A percentile compares a stretch with the other conserved stretches of the same genome.
Conservation (phyloP, 2,888 invertebrate species). For the Epiblema foenella region DNA sequence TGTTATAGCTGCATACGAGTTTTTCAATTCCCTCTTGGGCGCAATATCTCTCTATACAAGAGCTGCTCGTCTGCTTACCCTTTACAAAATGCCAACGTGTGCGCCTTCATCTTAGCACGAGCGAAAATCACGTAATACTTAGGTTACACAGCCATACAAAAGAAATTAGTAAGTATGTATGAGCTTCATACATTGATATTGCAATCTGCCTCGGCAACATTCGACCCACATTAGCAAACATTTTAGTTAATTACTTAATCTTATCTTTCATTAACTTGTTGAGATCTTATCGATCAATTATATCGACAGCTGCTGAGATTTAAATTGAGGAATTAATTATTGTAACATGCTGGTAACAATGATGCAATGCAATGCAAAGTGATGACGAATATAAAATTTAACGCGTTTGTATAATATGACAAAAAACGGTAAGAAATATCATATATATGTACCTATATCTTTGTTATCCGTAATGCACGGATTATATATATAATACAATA, state of each 20-base stretch:
- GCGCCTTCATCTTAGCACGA: constrained; percentile 45
- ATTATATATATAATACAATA: no score
- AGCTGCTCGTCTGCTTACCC: constrained; percentile 14
- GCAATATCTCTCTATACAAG: no score
- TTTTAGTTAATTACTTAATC: constrained; percentile 43
- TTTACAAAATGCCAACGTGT: constrained; percentile 47
- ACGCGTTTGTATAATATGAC: no score
- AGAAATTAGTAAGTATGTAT: neutral
- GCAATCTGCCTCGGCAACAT: constrained; percentile 4
- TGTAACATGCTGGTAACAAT: constrained; percentile 13
- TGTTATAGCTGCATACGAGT: no score
- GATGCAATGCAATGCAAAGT: constrained; percentile 21
- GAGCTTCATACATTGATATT: neutral
- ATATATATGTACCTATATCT: neutral
- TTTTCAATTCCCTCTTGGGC: no score
- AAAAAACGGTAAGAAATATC: neutral
- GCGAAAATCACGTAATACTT: constrained; percentile 46
- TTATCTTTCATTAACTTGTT: constrained; percentile 38
- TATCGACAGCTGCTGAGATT: constrained; percentile 24
- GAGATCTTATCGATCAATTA: constrained; percentile 36
- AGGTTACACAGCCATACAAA: neutral
- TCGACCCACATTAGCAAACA: constrained; percentile 44
- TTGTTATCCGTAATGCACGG: neutral
- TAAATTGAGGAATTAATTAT: constrained; percentile 30
- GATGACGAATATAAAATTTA: neutral